Evolutionary conservation across 2,888 invertebrate species (phyloP).

Genomic region (Zaprionus bogoriensis): DNA sequence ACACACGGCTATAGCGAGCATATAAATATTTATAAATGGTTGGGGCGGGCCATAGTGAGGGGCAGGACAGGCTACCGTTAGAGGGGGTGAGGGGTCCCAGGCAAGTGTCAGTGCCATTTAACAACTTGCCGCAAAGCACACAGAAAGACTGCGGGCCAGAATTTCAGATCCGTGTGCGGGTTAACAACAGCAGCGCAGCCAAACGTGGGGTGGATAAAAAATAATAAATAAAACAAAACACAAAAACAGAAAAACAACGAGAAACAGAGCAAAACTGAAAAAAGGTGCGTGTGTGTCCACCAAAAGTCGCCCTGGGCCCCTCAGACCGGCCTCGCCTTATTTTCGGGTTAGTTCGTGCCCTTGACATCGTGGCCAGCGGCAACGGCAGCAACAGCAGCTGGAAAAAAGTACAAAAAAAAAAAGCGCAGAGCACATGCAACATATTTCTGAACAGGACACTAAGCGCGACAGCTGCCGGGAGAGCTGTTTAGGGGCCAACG

Average conservation of each 20-base stretch:
- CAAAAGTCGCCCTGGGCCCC: constrained; percentile 24
- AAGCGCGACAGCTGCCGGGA: constrained; percentile 46
- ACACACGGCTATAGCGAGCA: constrained; percentile 21
- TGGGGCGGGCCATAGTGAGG: background rate
- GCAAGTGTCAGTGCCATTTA: constrained; percentile 74
- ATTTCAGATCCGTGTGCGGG: constrained; percentile 28
- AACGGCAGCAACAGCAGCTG: constrained; percentile 18
- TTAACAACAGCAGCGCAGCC: constrained; percentile 13
- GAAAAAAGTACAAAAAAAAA: constrained; percentile 8
- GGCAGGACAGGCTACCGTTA: background rate
- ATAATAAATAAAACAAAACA: constrained; percentile 1
- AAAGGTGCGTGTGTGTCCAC: constrained; percentile 56
- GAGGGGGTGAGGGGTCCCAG: constrained; percentile 11
- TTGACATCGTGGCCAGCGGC: constrained; percentile 47
- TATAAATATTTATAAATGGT: constrained; percentile 71
- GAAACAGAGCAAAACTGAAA: constrained; percentile 10
- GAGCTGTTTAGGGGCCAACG: constrained; percentile 41
- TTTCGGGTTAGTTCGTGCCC: constrained; percentile 53
- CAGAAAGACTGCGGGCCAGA: constrained; percentile 21
- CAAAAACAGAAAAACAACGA: background rate
- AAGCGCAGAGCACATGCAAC: constrained; percentile 41
- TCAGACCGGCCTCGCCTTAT: constrained; percentile 30
- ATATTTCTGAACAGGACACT: constrained; percentile 47
- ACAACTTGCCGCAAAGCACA: constrained; percentile 64
- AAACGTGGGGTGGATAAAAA: background rate